Base-by-base conservation (phyloP, 2,888 invertebrate species). In the Agrochola litura region DNA sequence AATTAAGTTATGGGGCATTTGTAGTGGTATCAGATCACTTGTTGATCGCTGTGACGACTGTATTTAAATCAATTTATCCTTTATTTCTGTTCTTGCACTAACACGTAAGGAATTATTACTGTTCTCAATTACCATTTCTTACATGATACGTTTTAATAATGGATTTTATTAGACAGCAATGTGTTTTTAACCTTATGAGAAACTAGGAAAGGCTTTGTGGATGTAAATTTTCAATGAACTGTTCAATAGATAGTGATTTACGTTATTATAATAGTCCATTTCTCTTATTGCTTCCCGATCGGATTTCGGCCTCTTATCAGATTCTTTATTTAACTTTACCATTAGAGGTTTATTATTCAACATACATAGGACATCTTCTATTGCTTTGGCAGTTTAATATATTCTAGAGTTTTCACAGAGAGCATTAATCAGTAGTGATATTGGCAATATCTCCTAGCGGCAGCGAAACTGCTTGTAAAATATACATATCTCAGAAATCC, bases 1-100 rank as follows among this genome's bases (percentile, higher is more conserved):
- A 78, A 72, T 69, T 60, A 78, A 84, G 52, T 70, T 73, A 85
- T 52, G 37, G 25, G 41, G 30, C 63, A 64, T 77, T 77, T 52
- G 56, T 66, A 43, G 54, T 69, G 22, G 19, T 81, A 63, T 77
- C 71, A 73, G 41, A 73, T 63, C 46, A 68, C 58, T 77, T 69
- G 65, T 71, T 61, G 60, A 58, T 68, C 25, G 67, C 56, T 10
- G 4, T 65, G 61, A 83, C 63, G 70, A 68, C 67, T 68, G 14
- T 68, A 77, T 81, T 73, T 69, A 71, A 71, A 81, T 71, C 6
- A 71, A 63, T 68, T 37, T 58, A 63, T 63, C 14, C 1, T 69
- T 77, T 72, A 81, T 61, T 69, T 74, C 71, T 74, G 73, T 68
- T 76, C 30, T 52, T 19, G 3, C 9, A 69, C 14, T 37, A 19